Conservation (phyloP, 2,888 invertebrate species). For the Thera britannica region DNA sequence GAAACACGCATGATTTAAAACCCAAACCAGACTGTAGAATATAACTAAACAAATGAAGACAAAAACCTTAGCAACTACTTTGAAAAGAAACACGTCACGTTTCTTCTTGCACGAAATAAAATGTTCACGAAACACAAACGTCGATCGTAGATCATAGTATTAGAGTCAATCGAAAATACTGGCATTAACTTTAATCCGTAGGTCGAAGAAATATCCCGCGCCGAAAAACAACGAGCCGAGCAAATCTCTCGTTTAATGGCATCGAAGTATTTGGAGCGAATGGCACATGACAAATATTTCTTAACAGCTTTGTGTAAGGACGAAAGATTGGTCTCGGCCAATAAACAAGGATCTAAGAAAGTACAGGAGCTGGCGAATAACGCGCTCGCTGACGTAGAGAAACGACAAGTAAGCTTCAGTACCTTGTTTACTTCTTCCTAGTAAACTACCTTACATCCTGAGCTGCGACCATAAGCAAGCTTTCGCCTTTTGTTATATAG, state of each 20-base stretch:
- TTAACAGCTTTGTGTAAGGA: conserved; percentile 72
- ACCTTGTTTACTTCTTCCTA: background rate
- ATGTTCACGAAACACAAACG: background rate
- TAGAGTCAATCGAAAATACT: conserved; percentile 34
- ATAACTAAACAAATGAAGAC: too few relatives aligned
- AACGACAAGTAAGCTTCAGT: conserved; percentile 64
- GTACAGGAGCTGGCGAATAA: conserved; percentile 68
- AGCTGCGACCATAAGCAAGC: too few relatives aligned
- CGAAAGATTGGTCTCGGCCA: conserved; percentile 72
- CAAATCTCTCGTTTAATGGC: conserved; percentile 76
- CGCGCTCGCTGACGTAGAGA: conserved; percentile 70
- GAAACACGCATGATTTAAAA: too few relatives aligned
- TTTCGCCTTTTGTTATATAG: too few relatives aligned
- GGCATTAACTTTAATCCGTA: conserved; percentile 52
- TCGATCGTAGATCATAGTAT: conserved; percentile 5
- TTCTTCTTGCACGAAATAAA: background rate
- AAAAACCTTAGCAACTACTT: too few relatives aligned
- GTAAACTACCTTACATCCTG: too few relatives aligned
- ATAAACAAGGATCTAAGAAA: conserved; percentile 68
- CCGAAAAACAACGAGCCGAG: conserved; percentile 69
- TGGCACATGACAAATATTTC: conserved; percentile 81
- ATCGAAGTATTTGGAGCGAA: conserved; percentile 78
- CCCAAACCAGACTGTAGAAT: too few relatives aligned
- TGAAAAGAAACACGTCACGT: too few relatives aligned
- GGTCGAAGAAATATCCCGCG: conserved; percentile 72